Conservation (phyloP, 2,888 invertebrate genomes). For the Pyrochroa serraticornis region DNA sequence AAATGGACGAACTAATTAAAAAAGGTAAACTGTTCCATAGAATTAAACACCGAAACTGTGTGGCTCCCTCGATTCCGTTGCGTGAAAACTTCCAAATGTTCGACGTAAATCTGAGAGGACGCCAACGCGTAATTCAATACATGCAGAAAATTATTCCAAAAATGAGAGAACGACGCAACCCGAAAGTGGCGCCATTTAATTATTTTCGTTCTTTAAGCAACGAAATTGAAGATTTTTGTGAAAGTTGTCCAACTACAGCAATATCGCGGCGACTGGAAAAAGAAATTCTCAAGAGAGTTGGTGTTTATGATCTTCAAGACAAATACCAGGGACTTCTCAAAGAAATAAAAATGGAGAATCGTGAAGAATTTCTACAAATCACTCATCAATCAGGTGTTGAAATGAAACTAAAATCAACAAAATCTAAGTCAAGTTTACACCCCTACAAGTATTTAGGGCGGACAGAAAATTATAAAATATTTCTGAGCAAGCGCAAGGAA, state of each 20-base stretch:
- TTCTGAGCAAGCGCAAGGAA: constrained; percentile 63
- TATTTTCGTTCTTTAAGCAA: neutral
- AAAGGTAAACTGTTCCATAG: constrained; percentile 21
- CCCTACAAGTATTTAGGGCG: constrained; percentile 67
- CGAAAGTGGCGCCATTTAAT: constrained; percentile 19
- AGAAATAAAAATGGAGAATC: constrained; percentile 62
- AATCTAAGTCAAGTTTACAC: constrained; percentile 57
- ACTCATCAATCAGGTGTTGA: constrained; percentile 67
- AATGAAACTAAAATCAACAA: constrained; percentile 64
- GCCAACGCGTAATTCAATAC: constrained; percentile 17
- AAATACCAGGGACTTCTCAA: constrained; percentile 62
- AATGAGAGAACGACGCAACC: constrained; percentile 10
- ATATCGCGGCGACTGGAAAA: constrained; percentile 67
- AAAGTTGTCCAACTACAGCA: constrained; percentile 55
- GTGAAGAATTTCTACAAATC: constrained; percentile 63
- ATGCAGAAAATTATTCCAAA: constrained; percentile 17
- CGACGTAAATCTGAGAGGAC: constrained; percentile 11
- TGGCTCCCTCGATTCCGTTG: constrained; percentile 7
- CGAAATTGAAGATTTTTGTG: constrained; percentile 24
- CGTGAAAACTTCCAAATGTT: constrained; percentile 10
- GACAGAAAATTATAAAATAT: constrained; percentile 65
- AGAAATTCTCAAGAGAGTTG: constrained; percentile 65
- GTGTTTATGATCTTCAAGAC: constrained; percentile 61
- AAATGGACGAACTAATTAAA: constrained; percentile 19
- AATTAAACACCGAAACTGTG: constrained; percentile 16